Conservation (phyloP, 2,888 invertebrate genomes). For the Cheilosia scutellata region DNA sequence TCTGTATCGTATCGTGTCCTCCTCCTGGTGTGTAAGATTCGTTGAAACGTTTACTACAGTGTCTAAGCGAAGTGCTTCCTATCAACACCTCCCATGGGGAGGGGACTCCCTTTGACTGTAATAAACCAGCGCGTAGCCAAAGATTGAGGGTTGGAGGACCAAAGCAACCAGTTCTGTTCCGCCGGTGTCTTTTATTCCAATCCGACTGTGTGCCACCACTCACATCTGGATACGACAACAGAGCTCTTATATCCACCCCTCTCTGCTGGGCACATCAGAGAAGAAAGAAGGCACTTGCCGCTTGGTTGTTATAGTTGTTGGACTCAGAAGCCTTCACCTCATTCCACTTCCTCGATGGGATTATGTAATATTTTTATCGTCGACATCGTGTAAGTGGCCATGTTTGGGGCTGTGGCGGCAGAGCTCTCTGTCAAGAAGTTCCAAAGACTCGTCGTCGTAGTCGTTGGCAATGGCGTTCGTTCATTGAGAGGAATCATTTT, state of each 20-base stretch:
- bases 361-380: slow-evolving; percentile 75
- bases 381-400: slow-evolving; percentile 66
- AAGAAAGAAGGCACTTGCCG: slow-evolving; percentile 54
- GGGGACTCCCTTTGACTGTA: slow-evolving; percentile 61
- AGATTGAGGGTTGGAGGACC: slow-evolving; percentile 45
- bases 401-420: slow-evolving; percentile 43
- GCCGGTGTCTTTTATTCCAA: slow-evolving; percentile 65
- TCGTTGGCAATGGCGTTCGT: slow-evolving; percentile 22
- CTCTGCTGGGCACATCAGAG: slow-evolving; percentile 17
- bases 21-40: slow-evolving; percentile 28
- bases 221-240: slow-evolving; percentile 61
- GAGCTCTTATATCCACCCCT: slow-evolving; percentile 57
- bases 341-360: slow-evolving; percentile 62
- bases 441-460: slow-evolving; percentile 43
- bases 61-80: slow-evolving; percentile 54
- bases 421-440: slow-evolving; percentile 57
- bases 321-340: slow-evolving; percentile 64
- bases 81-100: slow-evolving; percentile 49
- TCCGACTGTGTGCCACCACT: slow-evolving; percentile 59
- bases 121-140: slow-evolving; percentile 51
- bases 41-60: slow-evolving; percentile 18
- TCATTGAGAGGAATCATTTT: slow-evolving; percentile 47
- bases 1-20: slow-evolving; percentile 31
- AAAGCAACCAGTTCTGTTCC: slow-evolving; percentile 68
- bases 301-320: slow-evolving; percentile 38